Conservation (phyloP, 2,113 vertebrate species). For the Orientallactaga bullata region DNA sequence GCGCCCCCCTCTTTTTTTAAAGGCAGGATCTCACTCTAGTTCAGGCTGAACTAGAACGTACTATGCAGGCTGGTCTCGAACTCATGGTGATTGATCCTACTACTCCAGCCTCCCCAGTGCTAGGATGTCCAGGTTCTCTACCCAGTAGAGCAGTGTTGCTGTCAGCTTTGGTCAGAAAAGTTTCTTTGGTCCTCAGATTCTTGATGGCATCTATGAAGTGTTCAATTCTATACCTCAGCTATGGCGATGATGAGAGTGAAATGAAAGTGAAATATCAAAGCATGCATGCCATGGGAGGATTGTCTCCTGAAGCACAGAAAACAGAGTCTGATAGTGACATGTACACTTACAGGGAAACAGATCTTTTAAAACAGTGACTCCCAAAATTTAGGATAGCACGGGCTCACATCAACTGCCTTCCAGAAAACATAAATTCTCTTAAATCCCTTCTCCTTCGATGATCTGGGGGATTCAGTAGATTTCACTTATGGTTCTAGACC, state of each 20-base stretch:
- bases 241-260: neutral
- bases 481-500: neutral
- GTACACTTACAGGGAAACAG: neutral
- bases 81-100: too few relatives aligned
- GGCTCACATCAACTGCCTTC: neutral
- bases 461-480: neutral
- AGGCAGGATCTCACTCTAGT: too few relatives aligned
- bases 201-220: neutral
- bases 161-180: too few relatives aligned
- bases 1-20: too few relatives aligned
- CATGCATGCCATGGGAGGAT: neutral
- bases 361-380: conserved; percentile 37
- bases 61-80: too few relatives aligned
- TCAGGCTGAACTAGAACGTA: too few relatives aligned
- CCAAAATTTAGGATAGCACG: neutral
- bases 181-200: neutral
- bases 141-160: too few relatives aligned
- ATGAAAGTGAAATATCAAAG: neutral
- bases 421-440: neutral
- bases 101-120: too few relatives aligned
- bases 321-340: neutral
- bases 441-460: neutral
- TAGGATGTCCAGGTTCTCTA: too few relatives aligned
- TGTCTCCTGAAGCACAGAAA: neutral
- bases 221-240: conserved; percentile 4